Base-by-base conservation (phyloP, 2,888 invertebrate species). In the Agrotis puta region DNA sequence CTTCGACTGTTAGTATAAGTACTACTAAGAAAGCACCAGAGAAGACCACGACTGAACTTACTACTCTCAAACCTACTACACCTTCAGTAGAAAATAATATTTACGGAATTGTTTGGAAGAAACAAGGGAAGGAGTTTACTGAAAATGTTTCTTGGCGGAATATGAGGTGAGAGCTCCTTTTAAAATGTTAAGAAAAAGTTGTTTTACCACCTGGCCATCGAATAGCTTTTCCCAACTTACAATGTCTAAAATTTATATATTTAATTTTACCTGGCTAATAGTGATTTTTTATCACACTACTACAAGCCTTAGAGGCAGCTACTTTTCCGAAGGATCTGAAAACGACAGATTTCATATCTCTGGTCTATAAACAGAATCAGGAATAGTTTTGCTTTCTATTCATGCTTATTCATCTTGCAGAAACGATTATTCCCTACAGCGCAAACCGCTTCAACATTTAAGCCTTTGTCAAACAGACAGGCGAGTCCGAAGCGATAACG, bases 71-170 rank as follows among this genome's bases (percentile, higher is more conserved):
- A 81, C 89, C 94, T 5, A 91, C 92, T n/a, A 86, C 85, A 16
- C 88, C 90, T 67, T 88, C 91, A 50, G 81, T 92, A 67, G 88
- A 93, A 68, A 94, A 96, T 89, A 96, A 96, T 89, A 87, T 95
- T 75, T 96, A 92, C 84, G 96, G 96, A 53, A 88, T 96, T 77
- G 85, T 89, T 51, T 96, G 96, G 96, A 95, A 91, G 87, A 96
- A 96, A 84, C 95, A 96, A 86, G 96, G 96, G 59, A 95, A 94
- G 77, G 91, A 94, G 65, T 92, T 93, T 83, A 88, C 89, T 76
- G 93, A 94, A 72, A 93, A 94, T 76, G 89, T 96, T 45, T 90
- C 94, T 64, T 95, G 94, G 92, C 90, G 94, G 43, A 96, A 96
- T 89, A 90, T 94, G 88, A 96, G 96, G 96, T 96, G 81, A 48